Evolutionary conservation across 2,113 vertebrate species (phyloP).

Genomic region (Pterophyllum scalare): DNA sequence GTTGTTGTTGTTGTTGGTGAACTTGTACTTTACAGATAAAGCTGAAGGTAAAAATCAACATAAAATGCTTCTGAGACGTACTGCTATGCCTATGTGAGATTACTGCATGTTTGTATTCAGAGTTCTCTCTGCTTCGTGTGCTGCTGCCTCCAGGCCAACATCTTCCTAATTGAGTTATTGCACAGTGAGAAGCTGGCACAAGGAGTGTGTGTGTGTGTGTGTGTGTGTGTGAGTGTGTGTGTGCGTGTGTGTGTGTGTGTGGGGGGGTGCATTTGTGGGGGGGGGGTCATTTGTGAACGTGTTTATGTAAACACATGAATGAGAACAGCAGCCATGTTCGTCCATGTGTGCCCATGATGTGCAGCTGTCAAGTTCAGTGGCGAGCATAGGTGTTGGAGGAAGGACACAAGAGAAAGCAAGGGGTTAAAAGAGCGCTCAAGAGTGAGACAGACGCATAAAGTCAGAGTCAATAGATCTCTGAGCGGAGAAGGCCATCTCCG

Average conservation of each 20-base stretch:
- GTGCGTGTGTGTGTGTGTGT: too few relatives aligned
- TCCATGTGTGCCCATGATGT: not conserved
- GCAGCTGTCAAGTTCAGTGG: not conserved
- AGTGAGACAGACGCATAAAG: slow-evolving; percentile 65
- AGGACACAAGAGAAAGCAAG: slow-evolving; percentile 34
- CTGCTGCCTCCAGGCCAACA: slow-evolving; percentile 24
- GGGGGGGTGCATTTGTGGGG: too few relatives aligned
- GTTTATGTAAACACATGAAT: not conserved
- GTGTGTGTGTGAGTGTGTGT: too few relatives aligned
- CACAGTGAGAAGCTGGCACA: slow-evolving; percentile 7
- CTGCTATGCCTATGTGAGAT: slow-evolving; percentile 14
- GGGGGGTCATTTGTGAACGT: not conserved
- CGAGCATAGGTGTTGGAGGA: not conserved
- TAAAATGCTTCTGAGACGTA: not conserved
- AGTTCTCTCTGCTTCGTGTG: slow-evolving; percentile 27
- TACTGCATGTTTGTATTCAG: not conserved
- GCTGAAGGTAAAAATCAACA: not conserved
- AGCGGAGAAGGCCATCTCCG: slow-evolving; percentile 68
- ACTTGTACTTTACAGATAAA: not conserved
- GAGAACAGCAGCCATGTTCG: not conserved
- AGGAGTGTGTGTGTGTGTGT: too few relatives aligned
- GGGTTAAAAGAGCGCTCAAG: slow-evolving; percentile 60
- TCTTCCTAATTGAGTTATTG: slow-evolving; percentile 35
- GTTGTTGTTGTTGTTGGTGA: not conserved
- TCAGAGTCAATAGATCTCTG: slow-evolving; percentile 69